Conservation (phyloP, 2,888 invertebrate genomes). For the Drosophila dives region DNA sequence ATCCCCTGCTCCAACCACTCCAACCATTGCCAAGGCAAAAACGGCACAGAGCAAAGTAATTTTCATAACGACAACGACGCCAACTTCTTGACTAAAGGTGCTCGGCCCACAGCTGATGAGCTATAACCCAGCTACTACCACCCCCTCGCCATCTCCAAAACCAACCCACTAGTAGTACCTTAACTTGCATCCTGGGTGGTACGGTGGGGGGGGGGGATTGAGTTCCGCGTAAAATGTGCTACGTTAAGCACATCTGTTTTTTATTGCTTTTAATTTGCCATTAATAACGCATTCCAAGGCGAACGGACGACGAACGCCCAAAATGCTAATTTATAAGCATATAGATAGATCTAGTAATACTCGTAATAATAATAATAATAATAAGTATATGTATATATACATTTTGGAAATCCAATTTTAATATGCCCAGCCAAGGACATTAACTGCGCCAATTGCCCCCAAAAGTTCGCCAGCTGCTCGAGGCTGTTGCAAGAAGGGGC, state of each 20-base stretch:
- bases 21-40: conserved; percentile 18
- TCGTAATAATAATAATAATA: conserved; percentile 51
- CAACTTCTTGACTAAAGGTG: conserved; percentile 72
- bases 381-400: conserved; percentile 17
- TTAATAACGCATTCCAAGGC: conserved; percentile 82
- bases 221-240: conserved; percentile 74
- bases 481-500: neutral
- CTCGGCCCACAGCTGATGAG: conserved; percentile 61
- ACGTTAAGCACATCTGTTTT: conserved; percentile 84
- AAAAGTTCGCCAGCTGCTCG: conserved; percentile 20
- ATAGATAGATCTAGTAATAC: conserved; percentile 61
- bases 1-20: neutral
- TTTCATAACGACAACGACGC: conserved; percentile 80
- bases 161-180: conserved; percentile 11
- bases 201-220: neutral
- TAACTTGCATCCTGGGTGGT: conserved; percentile 19
- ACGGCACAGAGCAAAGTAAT: conserved; percentile 77
- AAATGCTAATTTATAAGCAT: conserved; percentile 76
- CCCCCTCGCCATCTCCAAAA: neutral
- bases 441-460: conserved; percentile 48
- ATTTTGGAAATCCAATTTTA: conserved; percentile 64
- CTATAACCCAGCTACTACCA: conserved; percentile 41
- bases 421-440: conserved; percentile 54
- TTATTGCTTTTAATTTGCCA: conserved; percentile 84
- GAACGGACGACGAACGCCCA: conserved; percentile 55